Conservation (phyloP, 64 coral and sea anemone species). For the Astreopora myriophthalma region DNA sequence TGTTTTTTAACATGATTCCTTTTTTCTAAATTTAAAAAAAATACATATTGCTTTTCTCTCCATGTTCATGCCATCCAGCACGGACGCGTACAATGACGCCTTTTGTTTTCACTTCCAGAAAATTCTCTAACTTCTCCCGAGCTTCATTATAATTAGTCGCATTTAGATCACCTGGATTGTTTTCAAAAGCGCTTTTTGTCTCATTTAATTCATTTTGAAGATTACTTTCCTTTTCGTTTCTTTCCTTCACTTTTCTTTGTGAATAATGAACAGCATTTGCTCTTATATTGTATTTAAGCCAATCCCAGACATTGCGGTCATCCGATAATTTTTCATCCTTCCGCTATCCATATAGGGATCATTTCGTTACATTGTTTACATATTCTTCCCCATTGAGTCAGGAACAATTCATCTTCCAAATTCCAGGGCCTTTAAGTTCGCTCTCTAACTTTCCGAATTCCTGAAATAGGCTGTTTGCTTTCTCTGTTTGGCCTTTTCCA, state of each 20-base stretch:
- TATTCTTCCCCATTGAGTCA: background rate
- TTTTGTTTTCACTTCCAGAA: background rate
- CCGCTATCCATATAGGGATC: background rate
- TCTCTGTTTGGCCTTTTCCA: background rate
- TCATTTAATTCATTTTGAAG: background rate
- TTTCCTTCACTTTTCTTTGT: background rate
- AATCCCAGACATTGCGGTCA: too few species aligned
- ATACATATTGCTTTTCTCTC: slow-evolving; percentile 11
- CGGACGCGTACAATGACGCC: background rate
- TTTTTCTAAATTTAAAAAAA: slow-evolving; percentile 46
- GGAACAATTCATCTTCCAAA: background rate
- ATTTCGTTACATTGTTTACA: background rate
- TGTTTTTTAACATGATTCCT: background rate
- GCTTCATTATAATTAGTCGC: background rate
- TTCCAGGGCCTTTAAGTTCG: background rate
- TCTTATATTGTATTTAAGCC: too few species aligned
- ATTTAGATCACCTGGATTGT: background rate
- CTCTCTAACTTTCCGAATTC: background rate
- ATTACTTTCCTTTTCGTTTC: background rate
- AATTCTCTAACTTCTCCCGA: too few species aligned
- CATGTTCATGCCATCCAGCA: slow-evolving; percentile 10
- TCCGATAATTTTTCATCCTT: too few species aligned
- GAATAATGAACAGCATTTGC: background rate
- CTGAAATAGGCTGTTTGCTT: background rate
- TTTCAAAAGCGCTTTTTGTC: background rate